phyloP scores from a whole-genome alignment of 2,888 invertebrate genomes.

The Geophilus truncorum region DNA sequence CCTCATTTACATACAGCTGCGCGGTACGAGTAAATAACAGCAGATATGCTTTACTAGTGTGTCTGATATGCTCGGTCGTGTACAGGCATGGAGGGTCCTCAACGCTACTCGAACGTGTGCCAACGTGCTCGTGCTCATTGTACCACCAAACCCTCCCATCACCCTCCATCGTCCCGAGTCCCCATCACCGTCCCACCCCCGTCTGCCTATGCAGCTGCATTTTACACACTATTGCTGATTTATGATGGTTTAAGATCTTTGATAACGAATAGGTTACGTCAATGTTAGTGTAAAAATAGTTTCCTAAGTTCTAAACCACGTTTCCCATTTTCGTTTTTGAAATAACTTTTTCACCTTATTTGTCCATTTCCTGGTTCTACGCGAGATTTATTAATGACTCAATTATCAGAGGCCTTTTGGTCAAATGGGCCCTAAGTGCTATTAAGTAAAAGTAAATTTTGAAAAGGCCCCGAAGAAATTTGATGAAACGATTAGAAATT shows the following conservation, averaged over 20 bases:
- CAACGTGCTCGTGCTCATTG: constrained; percentile 7
- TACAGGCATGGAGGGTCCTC: constrained; percentile 12
- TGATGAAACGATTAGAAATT: too few relatives aligned
- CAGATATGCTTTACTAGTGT: background rate
- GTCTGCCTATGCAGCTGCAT: constrained; percentile 11
- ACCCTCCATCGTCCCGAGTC: background rate
- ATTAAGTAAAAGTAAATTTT: too few relatives aligned
- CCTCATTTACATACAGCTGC: constrained; percentile 13
- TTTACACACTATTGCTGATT: constrained; percentile 12
- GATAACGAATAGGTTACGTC: background rate
- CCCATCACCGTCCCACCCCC: background rate
- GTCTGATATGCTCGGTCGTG: background rate
- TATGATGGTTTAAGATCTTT: background rate
- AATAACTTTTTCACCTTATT: too few relatives aligned
- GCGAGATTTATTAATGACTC: too few relatives aligned
- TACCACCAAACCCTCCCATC: background rate
- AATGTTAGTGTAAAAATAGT: background rate
- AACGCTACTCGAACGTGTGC: background rate
- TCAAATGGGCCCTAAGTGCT: too few relatives aligned
- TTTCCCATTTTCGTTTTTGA: background rate
- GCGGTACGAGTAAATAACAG: background rate
- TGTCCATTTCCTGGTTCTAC: background rate
- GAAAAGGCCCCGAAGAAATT: too few relatives aligned
- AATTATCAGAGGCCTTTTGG: too few relatives aligned
- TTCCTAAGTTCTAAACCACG: too few relatives aligned